Evolutionary conservation across 2,797 vertebrate genomes (phyloP).

Genomic region (Florisuga fusca): DNA sequence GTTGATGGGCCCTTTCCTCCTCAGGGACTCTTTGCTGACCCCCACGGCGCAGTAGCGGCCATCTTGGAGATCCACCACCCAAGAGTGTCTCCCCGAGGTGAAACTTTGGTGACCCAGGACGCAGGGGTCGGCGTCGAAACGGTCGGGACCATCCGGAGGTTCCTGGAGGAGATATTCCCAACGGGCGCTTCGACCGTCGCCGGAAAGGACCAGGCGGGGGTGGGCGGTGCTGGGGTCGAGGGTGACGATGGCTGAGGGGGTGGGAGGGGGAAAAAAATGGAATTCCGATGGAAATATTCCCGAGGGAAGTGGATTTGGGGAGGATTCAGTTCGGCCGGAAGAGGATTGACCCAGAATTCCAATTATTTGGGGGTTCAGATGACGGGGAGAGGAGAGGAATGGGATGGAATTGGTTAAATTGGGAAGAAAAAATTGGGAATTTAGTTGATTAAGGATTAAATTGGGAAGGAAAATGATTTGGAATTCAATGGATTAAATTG

Average conservation of each 20-base stretch:
- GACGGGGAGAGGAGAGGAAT: too few species aligned
- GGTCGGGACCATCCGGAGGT: conserved; percentile 64
- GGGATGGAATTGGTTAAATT: too few species aligned
- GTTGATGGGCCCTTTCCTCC: conserved; percentile 66
- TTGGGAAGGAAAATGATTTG: too few species aligned
- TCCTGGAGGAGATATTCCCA: conserved; percentile 69
- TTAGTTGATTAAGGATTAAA: too few species aligned
- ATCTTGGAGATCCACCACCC: conserved; percentile 81
- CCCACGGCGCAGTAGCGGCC: conserved; percentile 85
- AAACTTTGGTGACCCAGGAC: conserved; percentile 80
- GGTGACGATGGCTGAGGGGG: background rate
- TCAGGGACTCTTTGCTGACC: conserved; percentile 78
- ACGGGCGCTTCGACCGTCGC: conserved; percentile 72
- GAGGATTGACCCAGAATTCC: too few species aligned
- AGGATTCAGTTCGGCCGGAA: too few species aligned
- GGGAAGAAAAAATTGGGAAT: too few species aligned
- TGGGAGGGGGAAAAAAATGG: accelerated
- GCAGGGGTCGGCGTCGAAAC: conserved; percentile 84
- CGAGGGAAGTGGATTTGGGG: too few species aligned
- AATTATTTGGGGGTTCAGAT: too few species aligned
- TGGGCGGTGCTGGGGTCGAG: conserved; percentile 74
- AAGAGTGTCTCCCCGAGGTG: conserved; percentile 80
- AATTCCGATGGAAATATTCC: too few species aligned
- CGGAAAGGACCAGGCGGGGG: conserved; percentile 79
- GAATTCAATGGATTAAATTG: too few species aligned